Evolutionary conservation across 2,888 invertebrate genomes (phyloP), one percentile per base, ranked within the genome.

Genomic region (Holacanthella duospinosa): DNA sequence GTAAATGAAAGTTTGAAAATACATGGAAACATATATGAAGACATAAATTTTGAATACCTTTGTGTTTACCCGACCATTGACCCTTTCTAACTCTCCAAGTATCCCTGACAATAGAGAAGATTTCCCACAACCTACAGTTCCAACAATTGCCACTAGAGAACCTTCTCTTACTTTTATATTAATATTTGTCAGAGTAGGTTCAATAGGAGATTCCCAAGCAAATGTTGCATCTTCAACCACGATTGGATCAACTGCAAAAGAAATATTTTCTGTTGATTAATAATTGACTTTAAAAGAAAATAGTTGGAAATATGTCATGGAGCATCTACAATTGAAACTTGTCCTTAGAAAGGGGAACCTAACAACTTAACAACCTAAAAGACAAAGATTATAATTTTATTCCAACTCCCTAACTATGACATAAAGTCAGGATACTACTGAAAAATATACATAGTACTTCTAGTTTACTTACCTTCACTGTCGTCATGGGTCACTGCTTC

Each of bases 181-280:
- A 24, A 78, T 76, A 53, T 77, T 73, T 54, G 70, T 72, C 21
- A 78, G 66, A 1, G 65, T 61, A 4, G 72, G 69, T 48, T 69
- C 48, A 26, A n/a, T 84, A 55, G 64, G 66, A 21, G 57, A 57
- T 60, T 87, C 91, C 97, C 97, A 97, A 0, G 88, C 80, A 78
- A 97, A 97, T 61, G 81, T 83, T 0, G 90, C 95, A 75, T 90
- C 86, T 75, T 92, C 88, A 66, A 96, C 85, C n/a, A 85, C 80
- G 69, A 96, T 79, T 1, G 91, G 87, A 77, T 86, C 80, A 24
- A 80, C 89, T 88, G 76, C 1, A 69, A 65, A 64, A 6, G 16
- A 36, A 16, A 16, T 36, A 36, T 57, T 21, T 58, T 64, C 26
- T 57, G 28, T 16, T 55, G 27, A 36, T 55, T 26, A 36, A n/a